These are phyloP conservation scores for Patagioenas fasciata DNA, from an alignment of 2,113 vertebrate species.

Conservation along the genomic window DNA sequence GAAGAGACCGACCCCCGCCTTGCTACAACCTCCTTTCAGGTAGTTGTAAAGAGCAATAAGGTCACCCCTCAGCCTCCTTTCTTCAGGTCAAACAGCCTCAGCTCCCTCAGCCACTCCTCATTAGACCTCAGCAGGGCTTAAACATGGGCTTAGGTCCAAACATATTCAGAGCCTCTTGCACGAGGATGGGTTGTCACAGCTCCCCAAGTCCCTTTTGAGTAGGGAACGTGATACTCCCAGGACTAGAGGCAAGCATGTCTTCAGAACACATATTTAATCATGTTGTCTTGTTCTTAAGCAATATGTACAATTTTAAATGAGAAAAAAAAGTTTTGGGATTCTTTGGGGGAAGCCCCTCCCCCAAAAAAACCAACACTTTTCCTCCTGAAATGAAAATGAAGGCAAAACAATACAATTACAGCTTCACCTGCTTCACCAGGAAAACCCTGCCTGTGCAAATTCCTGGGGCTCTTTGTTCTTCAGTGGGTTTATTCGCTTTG, in stretches of 20 bases:
- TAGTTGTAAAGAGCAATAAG: too few relatives aligned
- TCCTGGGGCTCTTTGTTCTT: neutral
- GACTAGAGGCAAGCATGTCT: neutral
- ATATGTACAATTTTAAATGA: neutral
- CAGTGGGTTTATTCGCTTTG: neutral
- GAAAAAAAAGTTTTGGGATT: neutral
- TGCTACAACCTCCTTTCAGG: too few relatives aligned
- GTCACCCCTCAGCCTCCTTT: too few relatives aligned
- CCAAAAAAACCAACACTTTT: neutral
- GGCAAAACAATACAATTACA: neutral
- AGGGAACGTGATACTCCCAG: fast-evolving
- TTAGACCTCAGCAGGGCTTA: neutral
- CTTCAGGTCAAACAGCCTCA: too few relatives aligned
- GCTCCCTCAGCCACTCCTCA: too few relatives aligned
- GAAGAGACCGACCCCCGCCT: too few relatives aligned
- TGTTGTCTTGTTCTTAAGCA: neutral
- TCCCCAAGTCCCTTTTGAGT: neutral
- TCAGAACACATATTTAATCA: neutral
- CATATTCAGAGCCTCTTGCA: neutral
- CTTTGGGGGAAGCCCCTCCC: too few relatives aligned
- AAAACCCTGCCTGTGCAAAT: neutral
- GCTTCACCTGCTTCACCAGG: neutral
- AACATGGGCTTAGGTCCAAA: neutral
- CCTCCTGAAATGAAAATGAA: neutral
- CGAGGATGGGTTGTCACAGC: neutral